A percentile compares a stretch with the other conserved stretches of the same genome.
These are phyloP conservation scores for Hermetia illucens DNA, from an alignment of 1,140 invertebrate species.

Conservation along the genomic window DNA sequence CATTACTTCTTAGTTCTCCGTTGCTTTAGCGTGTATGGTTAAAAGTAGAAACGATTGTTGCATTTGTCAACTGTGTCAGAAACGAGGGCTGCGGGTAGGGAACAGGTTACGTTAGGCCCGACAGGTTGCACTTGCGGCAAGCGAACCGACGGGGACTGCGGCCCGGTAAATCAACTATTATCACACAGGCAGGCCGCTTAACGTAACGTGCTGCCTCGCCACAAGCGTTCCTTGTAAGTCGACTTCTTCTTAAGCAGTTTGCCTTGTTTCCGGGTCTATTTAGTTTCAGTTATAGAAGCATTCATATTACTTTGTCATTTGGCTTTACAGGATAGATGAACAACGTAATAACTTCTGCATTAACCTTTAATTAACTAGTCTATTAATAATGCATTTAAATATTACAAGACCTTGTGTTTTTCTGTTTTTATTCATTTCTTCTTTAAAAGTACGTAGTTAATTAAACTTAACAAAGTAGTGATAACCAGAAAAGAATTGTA, in stretches of 20 bases:
- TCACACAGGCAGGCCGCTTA: conserved; percentile 6
- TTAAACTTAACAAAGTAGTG: neutral
- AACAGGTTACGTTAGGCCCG: neutral
- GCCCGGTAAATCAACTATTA: conserved; percentile 5
- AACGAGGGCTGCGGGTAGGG: neutral
- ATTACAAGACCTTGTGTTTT: neutral
- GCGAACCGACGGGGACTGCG: neutral
- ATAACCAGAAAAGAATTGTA: neutral
- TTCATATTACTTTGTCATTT: too few species aligned
- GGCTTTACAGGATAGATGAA: too few species aligned
- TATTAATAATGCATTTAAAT: neutral
- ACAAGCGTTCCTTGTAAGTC: neutral
- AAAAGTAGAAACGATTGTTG: neutral
- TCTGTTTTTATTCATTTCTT: neutral
- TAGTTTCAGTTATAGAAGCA: too few species aligned
- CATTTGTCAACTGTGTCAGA: neutral
- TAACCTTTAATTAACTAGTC: neutral
- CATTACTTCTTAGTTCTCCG: neutral
- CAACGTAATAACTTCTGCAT: neutral
- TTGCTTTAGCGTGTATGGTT: too few species aligned
- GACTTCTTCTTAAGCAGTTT: too few species aligned
- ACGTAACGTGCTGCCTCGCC: neutral
- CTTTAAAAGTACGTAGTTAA: neutral
- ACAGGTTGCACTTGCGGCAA: neutral
- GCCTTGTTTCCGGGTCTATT: too few species aligned